These are phyloP conservation scores for Scelioninae gen. 2 DNA, from an alignment of 2,888 invertebrate genomes.

Conservation along the genomic window DNA sequence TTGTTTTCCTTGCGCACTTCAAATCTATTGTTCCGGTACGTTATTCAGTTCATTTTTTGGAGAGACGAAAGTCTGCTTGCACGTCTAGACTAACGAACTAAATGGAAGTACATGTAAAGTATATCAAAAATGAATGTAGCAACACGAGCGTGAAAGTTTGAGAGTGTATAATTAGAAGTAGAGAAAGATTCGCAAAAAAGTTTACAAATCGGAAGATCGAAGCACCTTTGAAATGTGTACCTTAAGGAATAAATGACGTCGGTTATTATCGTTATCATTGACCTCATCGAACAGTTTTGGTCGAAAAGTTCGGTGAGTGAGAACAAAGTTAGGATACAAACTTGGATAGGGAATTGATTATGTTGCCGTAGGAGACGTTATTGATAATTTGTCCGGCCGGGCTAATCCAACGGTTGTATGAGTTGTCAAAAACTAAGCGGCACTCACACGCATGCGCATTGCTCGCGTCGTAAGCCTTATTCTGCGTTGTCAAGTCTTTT, in stretches of 20 bases:
- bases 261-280: not conserved
- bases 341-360: conserved; percentile 38
- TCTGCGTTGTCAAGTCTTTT: conserved; percentile 30
- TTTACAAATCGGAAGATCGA: conserved; percentile 21
- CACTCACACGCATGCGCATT: conserved; percentile 25
- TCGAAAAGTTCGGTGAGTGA: not conserved
- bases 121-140: conserved; percentile 20
- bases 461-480: conserved; percentile 30
- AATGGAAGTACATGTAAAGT: conserved; percentile 29
- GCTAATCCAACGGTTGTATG: conserved; percentile 32
- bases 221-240: conserved; percentile 18
- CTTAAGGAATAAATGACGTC: not conserved
- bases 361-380: conserved; percentile 20
- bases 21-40: conserved; percentile 28
- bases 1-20: too few relatives aligned
- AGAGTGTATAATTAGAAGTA: conserved; percentile 26
- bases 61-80: conserved; percentile 21
- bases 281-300: not conserved
- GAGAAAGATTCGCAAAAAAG: conserved; percentile 10
- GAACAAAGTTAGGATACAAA: conserved; percentile 22
- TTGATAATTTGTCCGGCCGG: too few relatives aligned
- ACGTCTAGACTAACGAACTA: conserved; percentile 23
- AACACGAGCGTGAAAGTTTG: conserved; percentile 6
- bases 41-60: conserved; percentile 48
- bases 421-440: conserved; percentile 36